Evolutionary conservation across 2,113 vertebrate species (phyloP).

Genomic region (Eretmodus cyanostictus): DNA sequence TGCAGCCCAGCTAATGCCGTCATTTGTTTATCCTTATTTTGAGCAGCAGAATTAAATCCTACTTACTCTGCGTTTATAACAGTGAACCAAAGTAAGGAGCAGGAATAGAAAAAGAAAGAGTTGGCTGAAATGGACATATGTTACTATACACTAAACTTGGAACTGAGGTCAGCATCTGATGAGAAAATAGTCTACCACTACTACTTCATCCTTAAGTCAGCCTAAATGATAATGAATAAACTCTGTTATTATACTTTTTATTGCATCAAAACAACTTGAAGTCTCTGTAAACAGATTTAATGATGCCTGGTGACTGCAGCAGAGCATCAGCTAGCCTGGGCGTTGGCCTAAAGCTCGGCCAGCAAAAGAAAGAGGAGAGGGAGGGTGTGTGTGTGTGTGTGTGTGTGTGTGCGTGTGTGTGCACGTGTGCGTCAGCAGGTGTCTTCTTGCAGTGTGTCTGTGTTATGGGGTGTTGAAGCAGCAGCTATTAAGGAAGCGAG

Average conservation of each 20-base stretch:
- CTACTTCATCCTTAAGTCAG: not conserved
- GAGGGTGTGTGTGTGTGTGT: accelerated
- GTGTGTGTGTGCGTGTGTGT: not conserved
- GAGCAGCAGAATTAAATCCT: not conserved
- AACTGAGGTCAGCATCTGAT: not conserved
- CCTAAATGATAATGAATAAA: not conserved
- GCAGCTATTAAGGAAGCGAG: not conserved
- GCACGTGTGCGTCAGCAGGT: not conserved
- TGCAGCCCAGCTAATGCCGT: not conserved
- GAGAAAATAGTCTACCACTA: not conserved
- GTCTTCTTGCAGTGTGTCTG: not conserved
- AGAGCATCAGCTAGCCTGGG: not conserved
- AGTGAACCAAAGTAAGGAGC: not conserved
- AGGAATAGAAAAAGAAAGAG: not conserved
- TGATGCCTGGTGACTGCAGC: not conserved
- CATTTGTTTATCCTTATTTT: not conserved
- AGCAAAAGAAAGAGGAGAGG: not conserved
- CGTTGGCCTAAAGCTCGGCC: not conserved
- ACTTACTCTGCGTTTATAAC: not conserved
- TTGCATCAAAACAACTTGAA: not conserved
- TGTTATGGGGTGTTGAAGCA: not conserved
- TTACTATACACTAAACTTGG: accelerated
- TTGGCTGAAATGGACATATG: not conserved
- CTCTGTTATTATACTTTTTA: not conserved
- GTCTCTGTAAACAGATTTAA: not conserved